Conservation (phyloP, 2,113 vertebrate genomes). For the Prinia subflava region DNA sequence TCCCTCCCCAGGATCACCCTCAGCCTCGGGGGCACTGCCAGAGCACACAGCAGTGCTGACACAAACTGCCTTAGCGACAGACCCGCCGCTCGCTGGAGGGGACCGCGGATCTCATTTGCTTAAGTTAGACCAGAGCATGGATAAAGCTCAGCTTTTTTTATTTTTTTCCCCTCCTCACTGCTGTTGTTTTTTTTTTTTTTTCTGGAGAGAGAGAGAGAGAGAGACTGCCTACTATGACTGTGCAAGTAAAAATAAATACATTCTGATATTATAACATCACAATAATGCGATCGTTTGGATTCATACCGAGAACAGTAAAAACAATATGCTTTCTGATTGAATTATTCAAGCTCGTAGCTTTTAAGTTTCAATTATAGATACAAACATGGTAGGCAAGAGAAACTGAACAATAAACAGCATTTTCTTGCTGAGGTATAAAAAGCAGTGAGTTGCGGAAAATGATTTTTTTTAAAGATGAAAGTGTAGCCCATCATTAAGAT, state of each 20-base stretch:
- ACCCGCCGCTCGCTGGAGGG: slow-evolving; percentile 10
- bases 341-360: slow-evolving; percentile 65
- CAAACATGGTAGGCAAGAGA: slow-evolving; percentile 28
- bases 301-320: slow-evolving; percentile 63
- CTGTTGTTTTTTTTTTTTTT: neutral
- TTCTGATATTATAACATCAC: slow-evolving; percentile 57
- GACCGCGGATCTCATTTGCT: slow-evolving; percentile 50
- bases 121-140: slow-evolving; percentile 21
- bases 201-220: neutral
- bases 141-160: neutral
- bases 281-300: slow-evolving; percentile 67
- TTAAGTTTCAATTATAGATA: slow-evolving; percentile 70
- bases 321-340: slow-evolving; percentile 67
- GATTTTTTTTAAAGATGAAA: slow-evolving; percentile 56
- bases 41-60: neutral
- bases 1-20: neutral
- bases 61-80: neutral
- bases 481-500: slow-evolving; percentile 50
- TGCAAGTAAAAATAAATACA: slow-evolving; percentile 59
- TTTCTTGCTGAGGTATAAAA: slow-evolving; percentile 55
- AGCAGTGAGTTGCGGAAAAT: slow-evolving; percentile 42
- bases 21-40: slow-evolving; percentile 15
- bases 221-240: neutral
- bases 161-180: neutral
- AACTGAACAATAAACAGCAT: slow-evolving; percentile 47